Base-by-base conservation (phyloP, 64 coral and sea anemone genomes). In the Pocillopora damicornis region DNA sequence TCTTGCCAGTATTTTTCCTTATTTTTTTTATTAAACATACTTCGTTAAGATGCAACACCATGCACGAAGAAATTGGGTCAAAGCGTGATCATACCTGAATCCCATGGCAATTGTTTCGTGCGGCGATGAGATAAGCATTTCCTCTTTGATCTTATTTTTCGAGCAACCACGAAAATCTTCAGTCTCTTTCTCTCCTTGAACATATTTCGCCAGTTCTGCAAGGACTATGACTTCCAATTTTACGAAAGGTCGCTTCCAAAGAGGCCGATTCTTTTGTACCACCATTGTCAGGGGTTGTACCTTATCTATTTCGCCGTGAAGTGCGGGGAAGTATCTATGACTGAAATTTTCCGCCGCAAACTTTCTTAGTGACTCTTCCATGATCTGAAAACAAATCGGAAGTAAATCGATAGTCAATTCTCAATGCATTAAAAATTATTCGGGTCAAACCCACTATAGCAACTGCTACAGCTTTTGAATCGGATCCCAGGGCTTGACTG, bases 291-390 rank as follows among this genome's bases (percentile, higher is more conserved):
- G 67, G 12, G 63, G 80, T 67, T 67, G 37, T n/a, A 35, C 45
- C 20, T 15, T 67, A 0, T 38, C 7, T 7, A 12, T 45, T 23
- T 83, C 60, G 10, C 80, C 80, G 9, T 69, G 80, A 16, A 83
- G 37, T 16, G 51, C 9, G 8, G 80, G 36, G 13, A 42, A 45
- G 17, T 83, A 83, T 63, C 36, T 81, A 20, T 66, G 14, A 22
- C 61, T 20, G 15, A 83, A 83, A 35, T 66, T 83, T 37, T 83
- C 80, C 18, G 3, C 35, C 35, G 62, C 80, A 68, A 83, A 83
- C 16, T 15, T 68, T 6, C 62, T 35, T 38, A 83, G 62, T 17
- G 18, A 1, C 34, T 83, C 26, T 38, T 23, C 63, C 37, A 69
- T 22, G 61, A 83, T 83, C 79, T 81, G 15, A 63, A 63, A 35